Base-by-base conservation (phyloP, 1,140 invertebrate genomes). In the Temnothorax nylanderi region DNA sequence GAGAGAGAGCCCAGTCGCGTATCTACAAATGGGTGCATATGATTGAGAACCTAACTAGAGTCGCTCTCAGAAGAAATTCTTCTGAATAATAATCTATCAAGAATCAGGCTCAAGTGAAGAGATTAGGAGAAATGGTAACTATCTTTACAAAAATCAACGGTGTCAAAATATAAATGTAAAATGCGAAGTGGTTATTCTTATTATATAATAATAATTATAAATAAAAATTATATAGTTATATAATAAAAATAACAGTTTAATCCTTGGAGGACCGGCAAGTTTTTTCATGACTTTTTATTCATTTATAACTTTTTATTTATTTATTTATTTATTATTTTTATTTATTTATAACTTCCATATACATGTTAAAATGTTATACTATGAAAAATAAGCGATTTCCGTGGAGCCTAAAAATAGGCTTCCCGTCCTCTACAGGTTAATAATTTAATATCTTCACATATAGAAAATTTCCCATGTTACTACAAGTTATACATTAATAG, bases 31-130 rank as follows among this genome's bases (percentile, higher is more conserved):
- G n/a, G 26, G 8, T 7, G 11, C 16, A 44, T 58, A 60, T 26
- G 16, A 3, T 74, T 18, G 26, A 62, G 26, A 74, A 26, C 21
- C 11, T 32, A n/a, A 21, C n/a, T 74, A 26, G 18, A 67, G 3
- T 60, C 37, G 16, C 21, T 58, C 37, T 71, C 21, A 47, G 26
- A 82, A 44, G 37, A 21, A 82, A 60, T 47, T 71, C 32, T 56
- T 34, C 18, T 41, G 6, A 47, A 8, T 74, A 13, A 84, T 62
- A 7, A 32, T 26, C 8, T 62, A 60, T 54, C 34, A 5, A 84
- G 8, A 75, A 69, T 34, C 21, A 71, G 10, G 5, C 18, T 32
- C 41, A 13, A 44, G 4, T 62, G n/a, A 60, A 18, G n/a, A 51
- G 26, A 18, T 18, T 13, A 21, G 32, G 5, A 54, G 37, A 71